Evolutionary conservation across 1,140 invertebrate genomes (phyloP).

Genomic region (Aphelenchoides fujianensis): DNA sequence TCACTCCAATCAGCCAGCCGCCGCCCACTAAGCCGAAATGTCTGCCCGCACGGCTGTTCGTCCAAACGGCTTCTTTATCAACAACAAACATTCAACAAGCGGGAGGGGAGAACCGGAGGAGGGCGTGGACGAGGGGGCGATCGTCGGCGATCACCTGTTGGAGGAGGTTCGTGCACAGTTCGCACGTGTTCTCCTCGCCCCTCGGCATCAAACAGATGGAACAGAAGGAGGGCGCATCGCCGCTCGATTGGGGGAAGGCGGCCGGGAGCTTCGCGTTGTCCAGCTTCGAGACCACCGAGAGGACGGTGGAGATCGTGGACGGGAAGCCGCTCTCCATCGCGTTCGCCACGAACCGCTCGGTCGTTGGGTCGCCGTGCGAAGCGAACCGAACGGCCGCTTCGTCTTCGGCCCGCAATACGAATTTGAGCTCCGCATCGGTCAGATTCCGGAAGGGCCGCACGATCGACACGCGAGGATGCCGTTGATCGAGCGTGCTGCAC

Average conservation of each 20-base stretch:
- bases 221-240: background rate
- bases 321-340: conserved; percentile 1
- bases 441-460: background rate
- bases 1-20: too few species aligned
- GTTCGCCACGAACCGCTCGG: background rate
- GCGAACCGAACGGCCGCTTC: background rate
- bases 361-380: background rate
- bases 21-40: too few species aligned
- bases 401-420: background rate
- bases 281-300: conserved; percentile 13
- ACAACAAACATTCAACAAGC: background rate
- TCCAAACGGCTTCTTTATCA: too few species aligned
- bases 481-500: background rate
- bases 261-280: background rate
- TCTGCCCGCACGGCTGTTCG: too few species aligned
- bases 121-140: background rate
- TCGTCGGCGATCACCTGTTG: background rate
- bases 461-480: background rate
- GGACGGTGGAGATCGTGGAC: conserved; percentile 10
- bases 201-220: background rate
- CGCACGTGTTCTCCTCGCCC: background rate
- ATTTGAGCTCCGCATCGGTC: background rate
- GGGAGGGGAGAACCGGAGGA: background rate
- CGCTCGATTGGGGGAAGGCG: too few species aligned
- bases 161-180: background rate